Conservation (phyloP, 2,888 invertebrate species). For the Aleiodes leptofemur region DNA sequence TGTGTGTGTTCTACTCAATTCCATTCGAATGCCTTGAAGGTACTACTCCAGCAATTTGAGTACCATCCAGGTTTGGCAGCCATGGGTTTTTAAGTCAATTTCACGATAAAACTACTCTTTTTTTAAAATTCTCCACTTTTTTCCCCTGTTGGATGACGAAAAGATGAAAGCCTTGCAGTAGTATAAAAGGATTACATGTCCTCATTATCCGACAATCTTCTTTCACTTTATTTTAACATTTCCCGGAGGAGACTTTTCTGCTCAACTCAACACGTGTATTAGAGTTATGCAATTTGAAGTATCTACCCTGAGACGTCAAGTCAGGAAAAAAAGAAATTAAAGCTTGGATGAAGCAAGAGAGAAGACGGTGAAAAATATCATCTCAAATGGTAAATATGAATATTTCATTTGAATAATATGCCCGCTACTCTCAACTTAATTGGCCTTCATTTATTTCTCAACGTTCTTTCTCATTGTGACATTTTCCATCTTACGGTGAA, state of each 20-base stretch:
- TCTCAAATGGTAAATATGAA: background rate
- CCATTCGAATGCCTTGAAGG: constrained; percentile 7
- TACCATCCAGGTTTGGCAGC: background rate
- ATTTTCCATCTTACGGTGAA: constrained; percentile 13
- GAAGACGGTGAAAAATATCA: background rate
- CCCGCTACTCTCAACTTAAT: background rate
- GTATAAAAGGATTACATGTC: constrained; percentile 33
- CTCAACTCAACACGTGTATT: constrained; percentile 28
- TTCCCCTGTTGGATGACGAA: background rate
- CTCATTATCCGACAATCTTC: constrained; percentile 24
- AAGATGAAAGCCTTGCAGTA: constrained; percentile 16
- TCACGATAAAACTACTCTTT: constrained; percentile 38
- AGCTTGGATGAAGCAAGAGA: background rate
- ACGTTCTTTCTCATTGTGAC: constrained; percentile 1
- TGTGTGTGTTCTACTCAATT: constrained; percentile 24
- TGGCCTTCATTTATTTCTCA: background rate
- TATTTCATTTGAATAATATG: background rate
- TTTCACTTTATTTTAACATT: constrained; percentile 22
- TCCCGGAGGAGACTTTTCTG: constrained; percentile 2
- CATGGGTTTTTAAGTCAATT: constrained; percentile 11
- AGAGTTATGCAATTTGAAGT: constrained; percentile 22
- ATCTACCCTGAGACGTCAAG: constrained; percentile 20
- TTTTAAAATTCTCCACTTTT: background rate
- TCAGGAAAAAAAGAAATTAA: background rate
- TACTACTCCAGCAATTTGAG: background rate